phyloP scores from a whole-genome alignment of 2,888 invertebrate genomes.

The Drosophila recens region DNA sequence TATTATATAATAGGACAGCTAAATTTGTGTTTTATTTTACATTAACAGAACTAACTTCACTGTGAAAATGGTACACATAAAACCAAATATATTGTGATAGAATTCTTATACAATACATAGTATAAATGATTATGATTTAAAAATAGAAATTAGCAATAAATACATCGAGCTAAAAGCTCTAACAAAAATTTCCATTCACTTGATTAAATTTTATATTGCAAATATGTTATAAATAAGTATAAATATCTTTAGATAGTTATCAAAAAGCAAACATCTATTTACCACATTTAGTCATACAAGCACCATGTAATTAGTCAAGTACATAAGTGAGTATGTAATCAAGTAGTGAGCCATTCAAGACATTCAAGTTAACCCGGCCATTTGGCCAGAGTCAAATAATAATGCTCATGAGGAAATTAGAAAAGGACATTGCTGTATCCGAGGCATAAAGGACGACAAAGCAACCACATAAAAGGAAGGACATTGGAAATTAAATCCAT shows the following conservation, averaged over 20 bases:
- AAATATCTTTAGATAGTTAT: background rate
- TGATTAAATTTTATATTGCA: background rate
- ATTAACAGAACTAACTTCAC: too few relatives aligned
- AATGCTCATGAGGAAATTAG: constrained; percentile 79
- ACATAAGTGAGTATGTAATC: background rate
- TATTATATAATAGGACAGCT: too few relatives aligned
- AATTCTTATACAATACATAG: too few relatives aligned
- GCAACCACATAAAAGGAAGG: constrained; percentile 62
- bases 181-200: background rate
- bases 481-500: constrained; percentile 84
- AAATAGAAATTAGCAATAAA: background rate
- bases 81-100: too few relatives aligned
- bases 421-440: constrained; percentile 83
- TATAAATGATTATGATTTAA: background rate
- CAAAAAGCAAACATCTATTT: background rate
- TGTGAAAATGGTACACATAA: too few relatives aligned
- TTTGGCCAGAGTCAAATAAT: constrained; percentile 36
- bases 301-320: background rate
- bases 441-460: constrained; percentile 37
- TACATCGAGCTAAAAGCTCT: background rate
- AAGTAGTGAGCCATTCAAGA: background rate
- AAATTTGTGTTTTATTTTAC: too few relatives aligned
- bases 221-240: background rate
- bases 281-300: background rate
- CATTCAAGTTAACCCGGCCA: background rate